A percentile compares a stretch with the other conserved stretches of the same genome.
phyloP scores from a whole-genome alignment of 64 coral and sea anemone genomes.

The Actinia tenebrosa region DNA sequence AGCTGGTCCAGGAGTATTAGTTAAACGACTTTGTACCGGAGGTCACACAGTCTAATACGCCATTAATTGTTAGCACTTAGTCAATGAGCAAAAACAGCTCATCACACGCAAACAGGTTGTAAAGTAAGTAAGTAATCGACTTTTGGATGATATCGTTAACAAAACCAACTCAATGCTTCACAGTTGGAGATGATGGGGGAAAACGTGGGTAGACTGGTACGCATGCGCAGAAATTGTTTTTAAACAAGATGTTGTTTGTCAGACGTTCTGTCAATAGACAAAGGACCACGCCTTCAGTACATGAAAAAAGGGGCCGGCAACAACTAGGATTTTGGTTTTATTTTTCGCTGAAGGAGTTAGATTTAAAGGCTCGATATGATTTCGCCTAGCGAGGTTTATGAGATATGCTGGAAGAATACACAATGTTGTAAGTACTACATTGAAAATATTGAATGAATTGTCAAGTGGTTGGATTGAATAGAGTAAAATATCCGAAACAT shows the following conservation, averaged over 20 bases:
- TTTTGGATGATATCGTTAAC: slow-evolving; percentile 4
- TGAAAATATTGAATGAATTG: neutral
- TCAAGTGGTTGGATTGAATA: slow-evolving; percentile 2
- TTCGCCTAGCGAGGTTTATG: neutral
- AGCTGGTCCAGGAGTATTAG: neutral
- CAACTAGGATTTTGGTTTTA: neutral
- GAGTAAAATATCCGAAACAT: neutral
- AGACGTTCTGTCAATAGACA: neutral
- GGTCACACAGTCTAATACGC: neutral
- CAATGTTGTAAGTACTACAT: neutral
- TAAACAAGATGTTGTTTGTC: neutral
- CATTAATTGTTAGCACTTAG: slow-evolving; percentile 18
- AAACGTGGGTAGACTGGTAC: neutral
- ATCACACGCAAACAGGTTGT: neutral
- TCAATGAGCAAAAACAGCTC: neutral
- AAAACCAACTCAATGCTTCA: neutral
- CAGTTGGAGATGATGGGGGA: neutral
- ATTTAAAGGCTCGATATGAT: neutral
- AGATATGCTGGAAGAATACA: neutral
- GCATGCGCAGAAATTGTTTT: neutral
- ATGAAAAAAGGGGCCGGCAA: neutral
- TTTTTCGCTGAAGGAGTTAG: neutral
- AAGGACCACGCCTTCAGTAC: neutral
- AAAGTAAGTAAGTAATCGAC: slow-evolving; percentile 14
- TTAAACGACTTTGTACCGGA: neutral